Base-by-base conservation (phyloP, 2,888 invertebrate genomes). In the Apotomis turbidana region DNA sequence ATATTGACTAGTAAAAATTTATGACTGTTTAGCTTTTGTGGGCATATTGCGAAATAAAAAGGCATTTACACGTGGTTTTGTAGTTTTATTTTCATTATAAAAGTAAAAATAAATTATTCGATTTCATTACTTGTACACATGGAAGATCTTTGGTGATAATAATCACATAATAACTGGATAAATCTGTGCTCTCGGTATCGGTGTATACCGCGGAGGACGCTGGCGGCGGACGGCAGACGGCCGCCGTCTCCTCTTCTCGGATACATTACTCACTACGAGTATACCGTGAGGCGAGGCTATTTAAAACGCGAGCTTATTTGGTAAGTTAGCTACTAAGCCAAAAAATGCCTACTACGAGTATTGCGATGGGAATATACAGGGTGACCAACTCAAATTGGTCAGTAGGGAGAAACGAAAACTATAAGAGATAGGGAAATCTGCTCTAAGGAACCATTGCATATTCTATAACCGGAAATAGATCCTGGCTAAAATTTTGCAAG, bases 11-110 rank as follows among this genome's bases (percentile, higher is more conserved):
- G 89, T 81, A 85, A 87, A 84, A 90, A 85, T 90, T 90, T 91
- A 90, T 88, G 83, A 82, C 90, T 78, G 83, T 90, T 90, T 91
- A 90, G 93, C 92, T 91, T 93, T 91, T 91, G 91, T 91, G 92
- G 85, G 91, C 91, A 90, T 92, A 89, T 91, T 93, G 92, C 88
- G 83, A 81, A 91, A 87, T 90, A 91, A 92, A 92, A 87, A 85
- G 76, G 89, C 91, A 86, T 91, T 87, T 89, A 91, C 91, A 91
- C 84, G 86, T 84, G 77, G 74, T 77, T 74, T 76, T 77, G 78
- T 75, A 61, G 80, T 90, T 88, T 89, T 83, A 86, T 86, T 89
- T 83, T 77, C 69, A 78, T 76, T 70, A 74, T 72, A 71, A 70
- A 58, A 70, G 0, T 55, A 38, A 63, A 27, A 62, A 67, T 52